Percentiles rank a stretch among this genome's conserved stretches.
These are phyloP conservation scores for Bruchidius siliquastri DNA, from an alignment of 2,888 invertebrate species.

Conservation along the genomic window DNA sequence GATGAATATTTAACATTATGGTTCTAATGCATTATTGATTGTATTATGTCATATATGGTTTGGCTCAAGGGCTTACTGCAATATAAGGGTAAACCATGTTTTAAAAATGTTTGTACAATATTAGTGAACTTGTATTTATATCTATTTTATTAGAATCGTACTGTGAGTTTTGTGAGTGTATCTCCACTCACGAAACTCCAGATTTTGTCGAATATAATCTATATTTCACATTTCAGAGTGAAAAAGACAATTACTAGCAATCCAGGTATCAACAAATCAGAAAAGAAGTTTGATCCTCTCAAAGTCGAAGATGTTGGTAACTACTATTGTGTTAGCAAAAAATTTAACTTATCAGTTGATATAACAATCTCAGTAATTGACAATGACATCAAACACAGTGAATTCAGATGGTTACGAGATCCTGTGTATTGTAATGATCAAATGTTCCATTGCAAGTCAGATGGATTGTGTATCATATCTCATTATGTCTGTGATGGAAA, in stretches of 20 bases:
- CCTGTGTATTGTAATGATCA: slow-evolving; percentile 37
- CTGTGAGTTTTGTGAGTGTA: too few relatives aligned
- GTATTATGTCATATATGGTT: too few relatives aligned
- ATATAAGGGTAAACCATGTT: too few relatives aligned
- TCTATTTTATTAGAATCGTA: too few relatives aligned
- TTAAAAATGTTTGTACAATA: too few relatives aligned
- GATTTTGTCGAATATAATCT: too few relatives aligned
- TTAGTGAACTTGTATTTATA: too few relatives aligned
- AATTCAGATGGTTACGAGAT: slow-evolving; percentile 26
- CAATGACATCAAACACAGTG: slow-evolving; percentile 24
- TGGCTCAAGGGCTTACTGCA: too few relatives aligned
- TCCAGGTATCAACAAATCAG: slow-evolving; percentile 34
- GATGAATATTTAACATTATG: too few relatives aligned
- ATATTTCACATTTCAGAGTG: slow-evolving; percentile 10
- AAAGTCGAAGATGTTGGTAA: slow-evolving; percentile 36
- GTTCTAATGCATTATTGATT: too few relatives aligned
- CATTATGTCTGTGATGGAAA: slow-evolving; percentile 53
- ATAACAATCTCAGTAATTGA: slow-evolving; percentile 36
- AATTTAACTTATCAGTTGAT: slow-evolving; percentile 35
- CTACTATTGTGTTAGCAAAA: slow-evolving; percentile 41
- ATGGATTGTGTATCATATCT: slow-evolving; percentile 47
- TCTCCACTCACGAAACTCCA: too few relatives aligned
- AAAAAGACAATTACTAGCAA: slow-evolving; percentile 14
- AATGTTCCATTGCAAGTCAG: slow-evolving; percentile 41
- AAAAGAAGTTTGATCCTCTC: slow-evolving; percentile 37